Conservation (phyloP, 2,113 vertebrate species). For the Sclerurus mexicanus region DNA sequence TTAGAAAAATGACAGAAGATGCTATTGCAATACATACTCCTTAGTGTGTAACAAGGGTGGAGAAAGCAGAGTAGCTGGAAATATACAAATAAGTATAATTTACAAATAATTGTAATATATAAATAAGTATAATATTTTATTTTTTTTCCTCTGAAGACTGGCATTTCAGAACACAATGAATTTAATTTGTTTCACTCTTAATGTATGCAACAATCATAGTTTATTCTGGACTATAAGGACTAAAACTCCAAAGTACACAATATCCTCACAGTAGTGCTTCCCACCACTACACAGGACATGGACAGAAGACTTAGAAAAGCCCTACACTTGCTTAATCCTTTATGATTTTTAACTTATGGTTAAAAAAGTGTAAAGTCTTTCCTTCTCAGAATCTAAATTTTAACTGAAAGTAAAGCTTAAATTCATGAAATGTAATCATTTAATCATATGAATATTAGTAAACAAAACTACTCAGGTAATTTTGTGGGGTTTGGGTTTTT, state of each 20-base stretch:
- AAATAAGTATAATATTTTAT: background rate
- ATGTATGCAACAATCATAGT: background rate
- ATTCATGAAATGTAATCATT: background rate
- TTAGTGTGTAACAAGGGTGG: background rate
- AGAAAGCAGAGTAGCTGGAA: background rate
- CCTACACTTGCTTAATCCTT: background rate
- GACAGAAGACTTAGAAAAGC: background rate
- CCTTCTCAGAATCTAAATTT: background rate
- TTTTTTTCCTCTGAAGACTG: no score
- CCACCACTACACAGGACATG: background rate
- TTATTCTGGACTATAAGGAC: background rate
- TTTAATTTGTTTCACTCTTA: background rate
- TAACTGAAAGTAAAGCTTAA: background rate
- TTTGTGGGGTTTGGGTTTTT: background rate
- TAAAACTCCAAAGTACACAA: background rate
- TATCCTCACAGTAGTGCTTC: background rate
- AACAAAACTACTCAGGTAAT: background rate
- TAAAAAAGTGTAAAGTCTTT: background rate
- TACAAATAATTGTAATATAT: background rate
- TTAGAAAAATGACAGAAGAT: background rate
- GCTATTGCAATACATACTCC: background rate
- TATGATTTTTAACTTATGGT: background rate
- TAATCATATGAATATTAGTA: background rate
- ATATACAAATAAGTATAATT: background rate
- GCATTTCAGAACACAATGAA: background rate